These are phyloP conservation scores for Therioaphis trifolii DNA, from an alignment of 2,888 invertebrate species.

Conservation along the genomic window DNA sequence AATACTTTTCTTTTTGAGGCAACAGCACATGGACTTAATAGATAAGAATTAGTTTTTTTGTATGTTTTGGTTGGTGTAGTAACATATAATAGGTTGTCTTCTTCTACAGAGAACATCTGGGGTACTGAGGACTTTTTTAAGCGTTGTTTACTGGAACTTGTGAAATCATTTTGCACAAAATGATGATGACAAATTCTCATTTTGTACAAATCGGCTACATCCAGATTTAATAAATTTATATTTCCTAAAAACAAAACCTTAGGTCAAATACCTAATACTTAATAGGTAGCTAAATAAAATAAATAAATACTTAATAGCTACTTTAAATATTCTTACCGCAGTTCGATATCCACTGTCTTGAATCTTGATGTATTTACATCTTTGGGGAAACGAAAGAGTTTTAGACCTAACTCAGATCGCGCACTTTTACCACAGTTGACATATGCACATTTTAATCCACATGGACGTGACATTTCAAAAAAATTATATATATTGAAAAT, in stretches of 20 bases:
- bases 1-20: background rate
- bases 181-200: background rate
- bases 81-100: background rate
- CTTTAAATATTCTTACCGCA: background rate
- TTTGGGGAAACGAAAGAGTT: background rate
- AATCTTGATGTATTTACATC: background rate
- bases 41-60: background rate
- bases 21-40: background rate
- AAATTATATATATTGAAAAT: too few species aligned
- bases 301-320: too few species aligned
- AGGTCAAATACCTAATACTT: too few species aligned
- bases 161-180: conserved; percentile 21
- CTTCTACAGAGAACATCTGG: background rate
- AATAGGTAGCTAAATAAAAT: too few species aligned
- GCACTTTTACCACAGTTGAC: conserved; percentile 4
- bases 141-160: background rate
- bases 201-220: conserved; percentile 5
- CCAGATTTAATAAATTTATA: background rate
- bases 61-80: conserved; percentile 5
- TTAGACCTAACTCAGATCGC: background rate
- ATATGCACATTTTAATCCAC: conserved; percentile 1
- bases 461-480: conserved; percentile 8
- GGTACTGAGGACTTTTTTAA: background rate
- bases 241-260: too few species aligned
- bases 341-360: background rate